Percentiles rank a stretch among this genome's conserved stretches.
phyloP scores from a whole-genome alignment of 1,140 invertebrate genomes.

The Acyrthosiphon pisum region DNA sequence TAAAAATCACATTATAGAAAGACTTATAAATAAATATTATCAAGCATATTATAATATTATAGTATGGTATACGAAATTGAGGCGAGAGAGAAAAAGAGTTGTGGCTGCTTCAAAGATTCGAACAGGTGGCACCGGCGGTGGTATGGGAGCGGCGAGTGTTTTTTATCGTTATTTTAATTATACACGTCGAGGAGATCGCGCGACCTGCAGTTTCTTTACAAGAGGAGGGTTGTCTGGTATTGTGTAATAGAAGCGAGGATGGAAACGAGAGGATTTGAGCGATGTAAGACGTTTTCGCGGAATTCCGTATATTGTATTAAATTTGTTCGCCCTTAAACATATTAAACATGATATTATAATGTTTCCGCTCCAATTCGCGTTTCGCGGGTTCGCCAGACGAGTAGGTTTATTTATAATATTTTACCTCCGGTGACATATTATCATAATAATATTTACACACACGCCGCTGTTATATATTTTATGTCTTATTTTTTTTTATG shows the following conservation, averaged over 20 bases:
- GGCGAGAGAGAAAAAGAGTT: not conserved
- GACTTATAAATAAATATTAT: too few relatives aligned
- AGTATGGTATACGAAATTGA: too few relatives aligned
- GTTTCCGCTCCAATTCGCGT: constrained; percentile 3
- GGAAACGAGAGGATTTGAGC: not conserved
- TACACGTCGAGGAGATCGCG: not conserved
- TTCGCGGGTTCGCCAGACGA: not conserved
- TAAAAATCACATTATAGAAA: too few relatives aligned
- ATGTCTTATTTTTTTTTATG: not conserved
- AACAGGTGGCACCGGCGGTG: not conserved
- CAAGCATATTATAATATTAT: too few relatives aligned
- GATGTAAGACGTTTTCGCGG: not conserved
- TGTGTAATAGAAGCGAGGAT: not conserved
- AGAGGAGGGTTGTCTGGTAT: not conserved
- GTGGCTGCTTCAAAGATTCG: not conserved
- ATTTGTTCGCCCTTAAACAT: not conserved
- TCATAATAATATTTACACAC: constrained; percentile 7
- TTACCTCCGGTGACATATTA: not conserved
- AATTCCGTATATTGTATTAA: not conserved
- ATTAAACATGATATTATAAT: not conserved
- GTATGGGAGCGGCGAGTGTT: not conserved
- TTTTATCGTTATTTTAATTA: not conserved
- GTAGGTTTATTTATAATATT: not conserved
- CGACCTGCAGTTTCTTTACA: not conserved
- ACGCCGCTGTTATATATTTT: not conserved